Evolutionary conservation across 2,113 vertebrate genomes (phyloP).

Genomic region (Otocyon megalotis): DNA sequence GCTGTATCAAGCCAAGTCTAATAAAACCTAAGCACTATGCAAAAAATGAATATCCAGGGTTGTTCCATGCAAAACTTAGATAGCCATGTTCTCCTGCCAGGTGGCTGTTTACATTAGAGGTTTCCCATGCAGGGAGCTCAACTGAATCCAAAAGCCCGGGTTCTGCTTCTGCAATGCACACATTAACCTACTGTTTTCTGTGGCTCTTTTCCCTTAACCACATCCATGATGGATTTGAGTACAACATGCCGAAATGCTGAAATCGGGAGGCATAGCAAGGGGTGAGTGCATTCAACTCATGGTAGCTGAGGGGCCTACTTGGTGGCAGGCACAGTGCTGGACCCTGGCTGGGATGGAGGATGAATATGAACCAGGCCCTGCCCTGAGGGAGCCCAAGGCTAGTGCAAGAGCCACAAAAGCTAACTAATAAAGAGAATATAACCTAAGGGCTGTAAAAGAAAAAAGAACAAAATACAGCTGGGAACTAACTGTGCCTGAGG

Average conservation of each 20-base stretch:
- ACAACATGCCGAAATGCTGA: neutral
- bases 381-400: neutral
- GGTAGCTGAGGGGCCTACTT: neutral
- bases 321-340: neutral
- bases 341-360: too few relatives aligned
- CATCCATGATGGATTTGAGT: neutral
- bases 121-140: neutral
- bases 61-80: neutral
- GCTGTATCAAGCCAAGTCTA: neutral
- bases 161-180: neutral
- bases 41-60: neutral
- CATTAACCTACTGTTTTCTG: neutral
- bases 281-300: neutral
- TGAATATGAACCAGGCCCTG: neutral
- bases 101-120: neutral
- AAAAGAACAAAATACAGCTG: neutral
- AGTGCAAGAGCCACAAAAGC: neutral
- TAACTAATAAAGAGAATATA: neutral
- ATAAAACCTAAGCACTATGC: neutral
- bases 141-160: neutral
- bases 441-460: neutral
- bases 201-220: neutral
- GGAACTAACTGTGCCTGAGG: neutral
- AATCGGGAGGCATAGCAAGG: rapidly evolving
- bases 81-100: neutral